These are phyloP conservation scores for Notolabrus celidotus DNA, from an alignment of 2,797 vertebrate genomes.

Conservation along the genomic window DNA sequence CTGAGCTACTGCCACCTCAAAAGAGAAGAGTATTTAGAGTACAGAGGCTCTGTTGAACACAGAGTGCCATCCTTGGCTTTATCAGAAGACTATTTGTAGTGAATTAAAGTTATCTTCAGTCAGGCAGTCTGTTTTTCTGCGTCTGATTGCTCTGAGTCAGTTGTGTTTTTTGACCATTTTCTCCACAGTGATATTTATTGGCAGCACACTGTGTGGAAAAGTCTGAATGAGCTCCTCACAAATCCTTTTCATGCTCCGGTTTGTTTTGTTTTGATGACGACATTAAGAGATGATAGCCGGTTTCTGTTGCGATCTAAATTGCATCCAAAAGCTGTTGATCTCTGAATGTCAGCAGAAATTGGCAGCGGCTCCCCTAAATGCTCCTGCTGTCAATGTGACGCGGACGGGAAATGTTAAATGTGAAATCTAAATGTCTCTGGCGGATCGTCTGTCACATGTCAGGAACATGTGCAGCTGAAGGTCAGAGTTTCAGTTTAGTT, in stretches of 20 bases:
- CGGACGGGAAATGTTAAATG: constrained; percentile 33
- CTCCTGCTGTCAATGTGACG: constrained; percentile 20
- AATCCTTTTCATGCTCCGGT: not conserved
- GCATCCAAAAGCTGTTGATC: constrained; percentile 24
- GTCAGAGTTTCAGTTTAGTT: constrained; percentile 52
- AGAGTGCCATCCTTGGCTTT: not conserved
- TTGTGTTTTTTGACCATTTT: not conserved
- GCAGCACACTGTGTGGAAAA: not conserved
- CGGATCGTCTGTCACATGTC: constrained; percentile 22
- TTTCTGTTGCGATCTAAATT: constrained; percentile 27
- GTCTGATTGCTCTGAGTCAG: not conserved
- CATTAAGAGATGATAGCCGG: constrained; percentile 11
- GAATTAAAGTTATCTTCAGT: not conserved
- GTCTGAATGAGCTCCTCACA: not conserved
- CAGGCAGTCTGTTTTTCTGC: not conserved
- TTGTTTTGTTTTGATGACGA: constrained; percentile 35
- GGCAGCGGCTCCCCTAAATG: constrained; percentile 26
- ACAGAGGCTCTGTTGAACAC: not conserved
- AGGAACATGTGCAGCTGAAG: constrained; percentile 40
- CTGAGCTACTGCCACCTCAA: no score
- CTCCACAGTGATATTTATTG: not conserved
- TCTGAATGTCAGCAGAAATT: constrained; percentile 24
- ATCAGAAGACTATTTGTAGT: not conserved
- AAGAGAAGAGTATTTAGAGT: no score
- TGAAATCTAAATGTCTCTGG: constrained; percentile 33